Conservation (phyloP, 1,140 invertebrate species). For the Ostrea denselamellosa region DNA sequence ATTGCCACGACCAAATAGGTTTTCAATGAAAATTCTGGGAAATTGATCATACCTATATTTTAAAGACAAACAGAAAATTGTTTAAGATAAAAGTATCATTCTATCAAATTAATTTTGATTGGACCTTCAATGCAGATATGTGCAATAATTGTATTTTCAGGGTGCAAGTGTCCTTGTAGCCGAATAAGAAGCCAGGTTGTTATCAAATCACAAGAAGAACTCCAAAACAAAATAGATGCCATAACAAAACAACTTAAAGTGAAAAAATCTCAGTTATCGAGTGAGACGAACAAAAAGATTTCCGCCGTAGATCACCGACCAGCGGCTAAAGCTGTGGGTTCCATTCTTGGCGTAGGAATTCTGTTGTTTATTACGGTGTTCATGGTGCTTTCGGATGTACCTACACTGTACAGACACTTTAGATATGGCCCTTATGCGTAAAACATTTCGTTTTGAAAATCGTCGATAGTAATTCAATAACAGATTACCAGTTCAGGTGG, state of each 20-base stretch:
- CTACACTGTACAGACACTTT: background rate
- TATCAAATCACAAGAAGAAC: background rate
- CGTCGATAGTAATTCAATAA: too few relatives aligned
- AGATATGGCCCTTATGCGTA: background rate
- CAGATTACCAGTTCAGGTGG: too few relatives aligned
- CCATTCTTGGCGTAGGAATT: background rate
- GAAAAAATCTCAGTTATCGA: background rate
- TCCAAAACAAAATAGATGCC: background rate
- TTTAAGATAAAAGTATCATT: background rate
- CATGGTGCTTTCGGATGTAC: background rate
- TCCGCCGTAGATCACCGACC: background rate
- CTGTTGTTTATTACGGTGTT: background rate
- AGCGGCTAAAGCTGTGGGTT: background rate
- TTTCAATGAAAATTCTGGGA: background rate
- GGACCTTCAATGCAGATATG: background rate
- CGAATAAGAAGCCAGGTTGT: background rate
- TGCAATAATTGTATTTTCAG: background rate
- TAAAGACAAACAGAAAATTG: background rate
- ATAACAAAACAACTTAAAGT: background rate
- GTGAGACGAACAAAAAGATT: background rate
- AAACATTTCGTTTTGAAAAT: too few relatives aligned
- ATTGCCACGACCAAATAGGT: background rate
- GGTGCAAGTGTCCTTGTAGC: background rate
- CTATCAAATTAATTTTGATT: background rate
- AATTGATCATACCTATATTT: too few relatives aligned